These are phyloP conservation scores for Chirona hameri DNA, from an alignment of 2,888 invertebrate species.

Conservation along the genomic window DNA sequence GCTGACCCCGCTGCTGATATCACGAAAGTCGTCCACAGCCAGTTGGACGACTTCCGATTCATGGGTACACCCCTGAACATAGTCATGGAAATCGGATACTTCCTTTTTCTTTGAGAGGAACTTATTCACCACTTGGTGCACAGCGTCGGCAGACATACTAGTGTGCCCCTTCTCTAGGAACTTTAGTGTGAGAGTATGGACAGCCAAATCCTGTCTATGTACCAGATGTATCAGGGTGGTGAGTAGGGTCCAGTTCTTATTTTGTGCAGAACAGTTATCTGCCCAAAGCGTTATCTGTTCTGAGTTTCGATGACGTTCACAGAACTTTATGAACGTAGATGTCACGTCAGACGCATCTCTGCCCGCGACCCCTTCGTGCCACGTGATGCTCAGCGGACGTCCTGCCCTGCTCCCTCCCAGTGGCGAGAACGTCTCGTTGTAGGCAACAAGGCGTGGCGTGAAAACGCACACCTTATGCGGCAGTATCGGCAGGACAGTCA, in stretches of 20 bases:
- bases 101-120: not conserved
- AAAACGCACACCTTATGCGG: too few relatives aligned
- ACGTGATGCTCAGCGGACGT: too few relatives aligned
- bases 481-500: too few relatives aligned
- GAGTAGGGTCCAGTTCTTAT: not conserved
- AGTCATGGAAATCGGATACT: not conserved
- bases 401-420: too few relatives aligned
- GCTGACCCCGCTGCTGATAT: not conserved
- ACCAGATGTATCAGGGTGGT: not conserved
- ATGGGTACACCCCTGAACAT: not conserved
- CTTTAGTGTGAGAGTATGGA: not conserved
- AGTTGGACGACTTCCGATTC: not conserved
- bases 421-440: too few relatives aligned
- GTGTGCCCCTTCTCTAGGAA: not conserved
- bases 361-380: too few relatives aligned
- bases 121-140: not conserved
- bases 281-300: not conserved
- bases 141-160: not conserved
- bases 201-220: not conserved
- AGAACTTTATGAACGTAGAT: not conserved
- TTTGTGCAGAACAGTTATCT: not conserved
- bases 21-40: not conserved
- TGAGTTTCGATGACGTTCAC: not conserved
- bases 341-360: not conserved
- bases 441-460: too few relatives aligned